These are phyloP conservation scores for Dasyurus viverrinus DNA, from an alignment of 2,113 vertebrate genomes.

Conservation along the genomic window DNA sequence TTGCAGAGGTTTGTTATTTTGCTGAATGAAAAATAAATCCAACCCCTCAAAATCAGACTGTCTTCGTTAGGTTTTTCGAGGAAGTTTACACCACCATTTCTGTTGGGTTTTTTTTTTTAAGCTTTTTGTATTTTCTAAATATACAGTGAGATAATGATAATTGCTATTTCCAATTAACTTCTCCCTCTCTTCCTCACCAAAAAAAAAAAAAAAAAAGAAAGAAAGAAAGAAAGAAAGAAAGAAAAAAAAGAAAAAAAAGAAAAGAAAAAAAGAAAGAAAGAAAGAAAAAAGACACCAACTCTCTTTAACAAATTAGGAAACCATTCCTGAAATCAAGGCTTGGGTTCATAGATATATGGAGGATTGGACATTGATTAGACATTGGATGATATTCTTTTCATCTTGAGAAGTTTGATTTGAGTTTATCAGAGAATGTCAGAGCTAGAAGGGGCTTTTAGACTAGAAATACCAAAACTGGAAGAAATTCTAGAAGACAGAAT, in stretches of 20 bases:
- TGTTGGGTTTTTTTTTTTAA: neutral
- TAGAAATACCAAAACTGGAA: neutral
- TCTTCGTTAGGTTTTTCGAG: neutral
- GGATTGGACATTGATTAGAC: neutral
- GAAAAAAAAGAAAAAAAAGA: no score
- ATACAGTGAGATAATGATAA: neutral
- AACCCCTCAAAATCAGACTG: neutral
- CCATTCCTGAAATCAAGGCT: neutral
- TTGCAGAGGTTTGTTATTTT: conserved; percentile 29
- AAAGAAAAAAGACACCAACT: neutral
- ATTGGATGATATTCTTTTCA: neutral
- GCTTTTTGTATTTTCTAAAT: neutral
- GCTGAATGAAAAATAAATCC: neutral
- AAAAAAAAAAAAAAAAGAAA: neutral
- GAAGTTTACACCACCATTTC: neutral
- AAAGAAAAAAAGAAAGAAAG: no score
- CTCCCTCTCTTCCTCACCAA: neutral
- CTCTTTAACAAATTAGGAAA: neutral
- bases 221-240: no score
- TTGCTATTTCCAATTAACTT: neutral
- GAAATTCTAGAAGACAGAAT: neutral
- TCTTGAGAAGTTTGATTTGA: neutral
- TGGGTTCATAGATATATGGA: neutral
- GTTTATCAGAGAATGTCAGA: neutral
- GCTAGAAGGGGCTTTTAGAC: neutral